Evolutionary conservation across 2,888 invertebrate species (phyloP), one percentile per base, ranked within the genome.

Genomic region (Acleris literana): DNA sequence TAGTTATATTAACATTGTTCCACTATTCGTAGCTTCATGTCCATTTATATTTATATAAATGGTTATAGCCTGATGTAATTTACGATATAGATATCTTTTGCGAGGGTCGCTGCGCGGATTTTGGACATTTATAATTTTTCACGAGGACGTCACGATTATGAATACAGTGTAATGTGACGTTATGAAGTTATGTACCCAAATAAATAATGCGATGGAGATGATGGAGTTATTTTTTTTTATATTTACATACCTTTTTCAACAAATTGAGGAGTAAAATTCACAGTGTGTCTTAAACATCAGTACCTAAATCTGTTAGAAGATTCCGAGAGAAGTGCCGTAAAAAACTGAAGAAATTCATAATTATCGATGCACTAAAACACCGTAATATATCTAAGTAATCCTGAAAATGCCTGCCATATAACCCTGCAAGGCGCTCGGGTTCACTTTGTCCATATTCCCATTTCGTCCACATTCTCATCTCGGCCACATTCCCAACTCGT

Each of bases 41-140:
- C 66, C 66, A 51, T 65, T 65, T 68, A 65, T 70, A 70, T 78
- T 76, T 79, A 76, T 79, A 78, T 77, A 76, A 79, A 80, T 76
- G 70, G 69, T 74, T 77, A 74, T 46, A 46, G 75, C 74, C 75
- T 74, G 74, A 63, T 33, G 39, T 69, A 54, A 55, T 48, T 48
- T 55, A 55, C 39, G 55, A 52, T 62, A 46, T 17, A n/a, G 1
- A 46, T 46, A 46, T 46, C 3, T 69, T 71, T 52, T 63, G 67
- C 66, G 67, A 69, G 61, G 68, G 52, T 18, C 58, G 67, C 69
- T 60, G 70, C 57, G 69, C 46, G 46, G 46, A 46, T 71, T 79
- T 81, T 76, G 76, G 81, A 79, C 74, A 76, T 85, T 87, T 87
- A 84, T 87, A 86, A 82, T 87, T 87, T 88, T 86, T 80, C 85